Base-by-base conservation (phyloP, 1,140 invertebrate species). In the Archivesica marissinica region DNA sequence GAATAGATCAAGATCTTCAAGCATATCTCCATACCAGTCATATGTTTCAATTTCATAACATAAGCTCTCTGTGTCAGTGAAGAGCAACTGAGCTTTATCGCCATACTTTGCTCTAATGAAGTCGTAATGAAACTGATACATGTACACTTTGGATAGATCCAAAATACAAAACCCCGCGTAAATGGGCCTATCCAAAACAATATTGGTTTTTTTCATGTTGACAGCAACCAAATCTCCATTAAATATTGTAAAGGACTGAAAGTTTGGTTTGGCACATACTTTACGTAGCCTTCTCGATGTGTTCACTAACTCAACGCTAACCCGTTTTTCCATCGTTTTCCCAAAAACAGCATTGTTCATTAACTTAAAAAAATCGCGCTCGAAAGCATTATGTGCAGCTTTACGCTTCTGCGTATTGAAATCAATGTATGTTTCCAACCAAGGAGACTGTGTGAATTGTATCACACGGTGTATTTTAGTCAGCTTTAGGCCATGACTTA, bases 11-110 rank as follows among this genome's bases (percentile, higher is more conserved):
- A 59, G 25, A 9, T 61, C 20, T 54, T 80, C 61, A 68, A 2
- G 17, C 74, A 87, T 85, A 41, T 87, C 86, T 25, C 33, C 25
- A 56, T 87, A 88, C 23, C 86, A 88, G 87, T 95, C 91, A 7
- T 91, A 82, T 15, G 92, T 94, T 70, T 88, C 70, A 25, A 95
- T 91, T 52, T 92, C 74, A 83, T 94, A 94, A 4, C 92, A 88
- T 11, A 94, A 91, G 72, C 86, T 90, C 80, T 95, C 94, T 11
- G 94, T 95, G 87, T 95, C 94, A 17, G 91, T 94, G 66, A 92
- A 94, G 20, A 91, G 84, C 0, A 94, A 74, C 30, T 75, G 80
- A 15, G 89, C 85, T 39, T 90, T 90, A 0, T 25, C 41, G 28
- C 87, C 87, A 89, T 91, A 94, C 80, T 91, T 88, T 23, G n/a